These are phyloP conservation scores for Hirtodrosophila confusa DNA, from an alignment of 2,888 invertebrate species.

Conservation along the genomic window DNA sequence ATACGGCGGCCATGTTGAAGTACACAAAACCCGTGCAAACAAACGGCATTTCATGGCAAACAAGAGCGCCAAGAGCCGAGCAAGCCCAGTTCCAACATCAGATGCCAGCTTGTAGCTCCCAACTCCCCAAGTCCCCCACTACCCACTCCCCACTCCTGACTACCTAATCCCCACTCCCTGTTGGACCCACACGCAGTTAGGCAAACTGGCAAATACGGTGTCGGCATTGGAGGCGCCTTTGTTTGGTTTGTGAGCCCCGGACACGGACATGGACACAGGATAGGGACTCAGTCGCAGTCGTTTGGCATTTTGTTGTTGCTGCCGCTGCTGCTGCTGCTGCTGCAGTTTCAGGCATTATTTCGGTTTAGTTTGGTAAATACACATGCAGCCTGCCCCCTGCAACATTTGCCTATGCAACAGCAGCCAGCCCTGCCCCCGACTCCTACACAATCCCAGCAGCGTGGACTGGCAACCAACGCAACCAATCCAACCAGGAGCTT, in stretches of 20 bases:
- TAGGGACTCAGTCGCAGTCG: constrained; percentile 64
- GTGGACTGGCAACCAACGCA: constrained; percentile 16
- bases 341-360: constrained; percentile 77
- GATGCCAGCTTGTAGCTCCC: constrained; percentile 11
- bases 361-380: constrained; percentile 79
- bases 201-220: constrained; percentile 70
- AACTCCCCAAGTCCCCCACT: constrained; percentile 11
- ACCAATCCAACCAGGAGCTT: constrained; percentile 45
- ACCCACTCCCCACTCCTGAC: too few relatives aligned
- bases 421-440: not conserved
- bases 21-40: constrained; percentile 76
- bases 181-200: constrained; percentile 65
- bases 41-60: constrained; percentile 77
- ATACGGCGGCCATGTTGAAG: constrained; percentile 66
- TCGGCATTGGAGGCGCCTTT: constrained; percentile 61
- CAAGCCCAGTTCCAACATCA: constrained; percentile 1
- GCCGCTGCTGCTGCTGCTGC: constrained; percentile 39
- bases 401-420: constrained; percentile 8
- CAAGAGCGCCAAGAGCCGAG: constrained; percentile 40
- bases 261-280: constrained; percentile 16
- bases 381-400: constrained; percentile 58
- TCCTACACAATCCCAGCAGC: not conserved
- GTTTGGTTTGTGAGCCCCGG: constrained; percentile 55
- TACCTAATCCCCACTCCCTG: too few relatives aligned
- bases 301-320: constrained; percentile 69